These are phyloP conservation scores for Zaprionus kolodkinae DNA, from an alignment of 1,140 invertebrate species.

Conservation along the genomic window DNA sequence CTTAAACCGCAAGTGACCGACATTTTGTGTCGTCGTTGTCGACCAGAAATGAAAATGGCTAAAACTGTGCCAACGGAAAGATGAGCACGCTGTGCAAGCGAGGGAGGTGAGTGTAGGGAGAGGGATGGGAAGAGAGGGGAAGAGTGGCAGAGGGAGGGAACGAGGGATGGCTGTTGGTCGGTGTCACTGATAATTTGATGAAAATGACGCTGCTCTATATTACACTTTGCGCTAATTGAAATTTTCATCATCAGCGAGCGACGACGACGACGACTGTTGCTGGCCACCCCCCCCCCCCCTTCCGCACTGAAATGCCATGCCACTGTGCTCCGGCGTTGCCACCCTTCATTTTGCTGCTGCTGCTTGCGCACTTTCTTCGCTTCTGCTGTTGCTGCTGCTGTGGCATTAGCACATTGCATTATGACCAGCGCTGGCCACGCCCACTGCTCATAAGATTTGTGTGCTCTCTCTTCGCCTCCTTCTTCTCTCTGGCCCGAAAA, in stretches of 20 bases:
- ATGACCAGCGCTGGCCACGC: slow-evolving; percentile 6
- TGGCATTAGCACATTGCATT: slow-evolving; percentile 24
- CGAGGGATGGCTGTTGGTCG: slow-evolving; percentile 18
- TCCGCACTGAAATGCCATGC: not conserved
- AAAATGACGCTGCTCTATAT: slow-evolving; percentile 77
- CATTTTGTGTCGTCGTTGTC: slow-evolving; percentile 74
- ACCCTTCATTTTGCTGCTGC: not conserved
- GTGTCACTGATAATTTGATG: slow-evolving; percentile 81
- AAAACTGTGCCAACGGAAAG: slow-evolving; percentile 76
- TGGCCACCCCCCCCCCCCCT: not conserved
- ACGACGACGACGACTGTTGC: slow-evolving; percentile 10
- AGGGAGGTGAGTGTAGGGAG: slow-evolving; percentile 1
- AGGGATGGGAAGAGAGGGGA: not conserved
- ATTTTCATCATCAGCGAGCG: slow-evolving; percentile 63
- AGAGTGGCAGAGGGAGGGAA: not conserved
- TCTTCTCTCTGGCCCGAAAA: not conserved
- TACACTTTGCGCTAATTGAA: slow-evolving; percentile 77
- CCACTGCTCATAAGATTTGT: slow-evolving; percentile 7
- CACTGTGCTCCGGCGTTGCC: too few species aligned
- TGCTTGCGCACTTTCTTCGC: not conserved
- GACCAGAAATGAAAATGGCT: slow-evolving; percentile 76
- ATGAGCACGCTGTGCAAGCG: slow-evolving; percentile 51
- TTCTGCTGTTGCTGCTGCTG: too few species aligned
- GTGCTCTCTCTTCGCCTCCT: not conserved
- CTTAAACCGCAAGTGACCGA: slow-evolving; percentile 79